These are phyloP conservation scores for Emydura subglobosa DNA, from an alignment of 2,113 vertebrate genomes.

Conservation along the genomic window DNA sequence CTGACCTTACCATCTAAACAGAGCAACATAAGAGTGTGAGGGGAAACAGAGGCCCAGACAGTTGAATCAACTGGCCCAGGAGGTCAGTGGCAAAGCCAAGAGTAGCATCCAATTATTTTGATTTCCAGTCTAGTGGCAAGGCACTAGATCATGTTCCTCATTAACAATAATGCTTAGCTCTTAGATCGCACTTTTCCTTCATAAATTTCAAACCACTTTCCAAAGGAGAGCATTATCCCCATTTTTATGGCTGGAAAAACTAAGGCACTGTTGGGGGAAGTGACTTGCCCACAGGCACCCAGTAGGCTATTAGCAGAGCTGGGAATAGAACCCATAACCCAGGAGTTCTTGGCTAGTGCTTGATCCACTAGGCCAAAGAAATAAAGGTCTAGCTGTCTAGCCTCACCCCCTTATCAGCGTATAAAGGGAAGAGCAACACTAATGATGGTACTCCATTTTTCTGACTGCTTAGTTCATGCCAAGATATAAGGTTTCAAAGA, in stretches of 20 bases:
- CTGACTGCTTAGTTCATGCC: neutral
- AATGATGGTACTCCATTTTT: neutral
- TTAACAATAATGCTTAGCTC: neutral
- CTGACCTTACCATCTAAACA: neutral
- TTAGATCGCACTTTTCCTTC: neutral
- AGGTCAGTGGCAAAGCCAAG: neutral
- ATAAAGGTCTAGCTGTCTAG: neutral
- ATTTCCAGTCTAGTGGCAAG: neutral
- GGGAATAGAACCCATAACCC: neutral
- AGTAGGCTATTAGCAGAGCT: neutral
- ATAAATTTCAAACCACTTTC: neutral
- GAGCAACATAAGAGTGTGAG: neutral
- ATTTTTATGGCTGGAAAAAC: neutral
- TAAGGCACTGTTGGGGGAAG: no score
- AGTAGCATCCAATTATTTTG: neutral
- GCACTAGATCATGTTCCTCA: neutral
- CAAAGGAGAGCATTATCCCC: neutral
- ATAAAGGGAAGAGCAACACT: neutral
- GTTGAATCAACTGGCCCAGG: neutral
- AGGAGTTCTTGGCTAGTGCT: neutral
- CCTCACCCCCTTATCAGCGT: neutral
- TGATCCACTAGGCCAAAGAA: neutral
- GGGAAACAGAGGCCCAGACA: neutral
- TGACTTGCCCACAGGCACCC: neutral
- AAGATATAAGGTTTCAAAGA: neutral